Percentiles rank a stretch among this genome's conserved stretches.
These are phyloP conservation scores for Harpegnathos saltator DNA, from an alignment of 1,140 invertebrate genomes.

Conservation along the genomic window DNA sequence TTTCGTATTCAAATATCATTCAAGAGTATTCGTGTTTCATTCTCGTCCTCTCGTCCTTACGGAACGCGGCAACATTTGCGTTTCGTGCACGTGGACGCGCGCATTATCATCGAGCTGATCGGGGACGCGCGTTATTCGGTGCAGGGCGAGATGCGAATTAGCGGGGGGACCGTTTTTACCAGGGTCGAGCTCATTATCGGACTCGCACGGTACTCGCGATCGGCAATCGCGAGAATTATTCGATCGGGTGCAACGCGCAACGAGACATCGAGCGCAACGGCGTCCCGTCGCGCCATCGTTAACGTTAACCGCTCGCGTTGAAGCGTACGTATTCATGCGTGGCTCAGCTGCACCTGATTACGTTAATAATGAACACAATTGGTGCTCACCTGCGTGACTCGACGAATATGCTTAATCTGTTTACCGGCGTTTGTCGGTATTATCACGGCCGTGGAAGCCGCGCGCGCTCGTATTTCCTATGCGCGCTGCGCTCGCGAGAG, in stretches of 20 bases:
- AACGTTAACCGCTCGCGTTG: slow-evolving; percentile 56
- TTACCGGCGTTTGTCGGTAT: slow-evolving; percentile 47
- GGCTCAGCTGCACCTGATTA: slow-evolving; percentile 71
- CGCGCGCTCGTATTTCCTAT: background rate
- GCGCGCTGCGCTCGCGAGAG: too few species aligned
- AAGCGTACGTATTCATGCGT: slow-evolving; percentile 45
- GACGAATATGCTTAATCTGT: slow-evolving; percentile 66
- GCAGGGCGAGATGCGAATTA: background rate
- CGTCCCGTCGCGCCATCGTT: slow-evolving; percentile 45
- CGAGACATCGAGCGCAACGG: background rate
- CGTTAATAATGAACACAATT: slow-evolving; percentile 72
- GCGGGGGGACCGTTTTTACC: slow-evolving; percentile 1
- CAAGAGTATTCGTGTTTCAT: slow-evolving; percentile 6
- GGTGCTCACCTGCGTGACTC: slow-evolving; percentile 68
- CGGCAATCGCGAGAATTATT: slow-evolving; percentile 22
- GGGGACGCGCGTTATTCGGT: background rate
- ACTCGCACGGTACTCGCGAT: background rate
- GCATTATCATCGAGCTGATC: too few species aligned
- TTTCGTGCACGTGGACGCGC: background rate
- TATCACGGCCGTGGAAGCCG: slow-evolving; percentile 22
- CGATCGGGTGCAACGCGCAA: background rate
- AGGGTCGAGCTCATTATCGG: slow-evolving; percentile 30
- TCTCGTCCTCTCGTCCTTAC: background rate
- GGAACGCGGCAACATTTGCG: background rate
- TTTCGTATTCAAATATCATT: slow-evolving; percentile 3